Evolutionary conservation across 2,888 invertebrate genomes (phyloP).

Genomic region (Fragum sueziense): DNA sequence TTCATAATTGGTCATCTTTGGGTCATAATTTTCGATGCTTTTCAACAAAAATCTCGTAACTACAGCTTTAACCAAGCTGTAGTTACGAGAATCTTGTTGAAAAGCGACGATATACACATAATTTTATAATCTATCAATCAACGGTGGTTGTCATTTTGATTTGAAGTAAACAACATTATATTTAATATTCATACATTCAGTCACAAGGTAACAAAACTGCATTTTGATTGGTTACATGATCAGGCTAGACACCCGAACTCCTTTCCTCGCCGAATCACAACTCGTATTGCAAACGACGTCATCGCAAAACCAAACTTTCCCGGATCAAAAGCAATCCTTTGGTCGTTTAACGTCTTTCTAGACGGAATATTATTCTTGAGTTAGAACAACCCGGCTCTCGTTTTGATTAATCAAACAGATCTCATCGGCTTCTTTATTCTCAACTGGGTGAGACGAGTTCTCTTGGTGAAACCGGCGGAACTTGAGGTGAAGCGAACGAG

Average conservation of each 20-base stretch:
- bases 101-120: too few relatives aligned
- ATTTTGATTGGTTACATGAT: not conserved
- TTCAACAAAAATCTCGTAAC: too few relatives aligned
- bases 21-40: too few relatives aligned
- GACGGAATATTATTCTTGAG: not conserved
- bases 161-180: too few relatives aligned
- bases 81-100: too few relatives aligned
- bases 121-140: too few relatives aligned
- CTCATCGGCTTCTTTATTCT: not conserved
- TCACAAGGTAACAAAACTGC: too few relatives aligned
- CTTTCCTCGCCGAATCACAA: not conserved
- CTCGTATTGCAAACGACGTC: not conserved
- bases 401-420: conserved; percentile 8
- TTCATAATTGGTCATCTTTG: too few relatives aligned
- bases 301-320: not conserved
- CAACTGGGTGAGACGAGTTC: conserved; percentile 60
- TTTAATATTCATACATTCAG: too few relatives aligned
- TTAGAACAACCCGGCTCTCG: not conserved
- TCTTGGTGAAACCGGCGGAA: conserved; percentile 54
- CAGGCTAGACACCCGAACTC: not conserved
- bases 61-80: too few relatives aligned
- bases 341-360: conserved; percentile 2
- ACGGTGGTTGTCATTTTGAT: too few relatives aligned
- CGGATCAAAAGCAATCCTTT: not conserved
- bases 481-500: conserved; percentile 51